These are phyloP conservation scores for Centroberyx gerrardi DNA, from an alignment of 2,797 vertebrate species.

Conservation along the genomic window DNA sequence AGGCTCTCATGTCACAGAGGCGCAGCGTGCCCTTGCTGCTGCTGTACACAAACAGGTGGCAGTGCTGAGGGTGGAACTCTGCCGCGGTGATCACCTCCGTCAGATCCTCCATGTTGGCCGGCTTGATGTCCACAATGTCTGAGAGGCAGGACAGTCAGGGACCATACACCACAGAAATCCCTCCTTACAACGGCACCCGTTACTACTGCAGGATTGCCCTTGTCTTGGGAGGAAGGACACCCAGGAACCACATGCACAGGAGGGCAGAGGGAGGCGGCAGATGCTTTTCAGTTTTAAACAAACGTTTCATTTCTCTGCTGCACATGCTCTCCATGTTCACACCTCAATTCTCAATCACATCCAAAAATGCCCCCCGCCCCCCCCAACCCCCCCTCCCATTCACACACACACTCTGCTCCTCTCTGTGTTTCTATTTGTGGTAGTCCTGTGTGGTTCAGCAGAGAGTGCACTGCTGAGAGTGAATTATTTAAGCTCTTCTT, in stretches of 20 bases:
- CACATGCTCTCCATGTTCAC: background rate
- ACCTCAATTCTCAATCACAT: conserved; percentile 18
- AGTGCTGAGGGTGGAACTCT: conserved; percentile 98
- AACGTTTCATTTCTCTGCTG: background rate
- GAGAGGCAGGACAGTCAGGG: conserved; percentile 80
- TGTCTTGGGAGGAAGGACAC: background rate
- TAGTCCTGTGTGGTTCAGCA: conserved; percentile 72
- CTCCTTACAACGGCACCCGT: background rate
- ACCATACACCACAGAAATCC: conserved; percentile 41
- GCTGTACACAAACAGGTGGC: conserved; percentile 98
- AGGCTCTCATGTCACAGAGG: conserved; percentile 97
- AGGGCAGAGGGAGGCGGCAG: background rate
- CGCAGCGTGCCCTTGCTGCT: conserved; percentile 98
- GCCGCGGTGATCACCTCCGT: conserved; percentile 98
- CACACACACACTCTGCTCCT: conserved; percentile 48
- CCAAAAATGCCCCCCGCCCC: conserved; percentile 16
- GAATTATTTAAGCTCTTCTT: conserved; percentile 85
- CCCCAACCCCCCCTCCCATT: conserved; percentile 27
- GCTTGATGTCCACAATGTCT: conserved; percentile 99
- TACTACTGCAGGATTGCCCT: no score
- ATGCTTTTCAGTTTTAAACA: background rate
- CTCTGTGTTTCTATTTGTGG: conserved; percentile 77
- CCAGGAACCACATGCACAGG: no score
- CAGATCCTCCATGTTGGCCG: conserved; percentile 98
- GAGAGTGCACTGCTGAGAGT: conserved; percentile 75